Evolutionary conservation across 2,888 invertebrate genomes (phyloP).

Genomic region (Saturnia japonica): DNA sequence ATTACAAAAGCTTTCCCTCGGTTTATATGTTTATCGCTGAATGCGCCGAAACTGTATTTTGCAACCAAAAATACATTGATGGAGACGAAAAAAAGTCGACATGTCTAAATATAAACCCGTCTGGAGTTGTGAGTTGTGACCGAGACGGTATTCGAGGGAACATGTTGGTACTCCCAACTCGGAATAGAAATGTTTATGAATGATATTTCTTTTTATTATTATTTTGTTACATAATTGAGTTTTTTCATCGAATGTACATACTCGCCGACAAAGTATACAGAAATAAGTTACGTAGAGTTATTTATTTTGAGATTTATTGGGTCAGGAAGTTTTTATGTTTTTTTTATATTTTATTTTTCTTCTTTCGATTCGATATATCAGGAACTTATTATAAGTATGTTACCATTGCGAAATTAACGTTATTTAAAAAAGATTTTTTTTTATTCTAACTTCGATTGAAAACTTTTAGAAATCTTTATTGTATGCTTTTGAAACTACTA

Average conservation of each 20-base stretch:
- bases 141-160: constrained; percentile 39
- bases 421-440: too few relatives aligned
- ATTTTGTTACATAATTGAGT: constrained; percentile 24
- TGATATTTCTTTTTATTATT: constrained; percentile 29
- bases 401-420: too few relatives aligned
- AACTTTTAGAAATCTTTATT: not conserved
- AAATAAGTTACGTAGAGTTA: constrained; percentile 9
- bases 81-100: constrained; percentile 58
- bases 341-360: not conserved
- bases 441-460: too few relatives aligned
- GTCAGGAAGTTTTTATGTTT: constrained; percentile 10
- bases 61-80: constrained; percentile 63
- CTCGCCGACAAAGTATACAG: not conserved
- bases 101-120: constrained; percentile 59
- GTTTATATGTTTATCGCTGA: constrained; percentile 36
- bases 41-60: constrained; percentile 57
- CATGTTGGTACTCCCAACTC: constrained; percentile 20
- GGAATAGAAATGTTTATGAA: constrained; percentile 52
- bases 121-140: constrained; percentile 51
- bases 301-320: constrained; percentile 15
- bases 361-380: too few relatives aligned
- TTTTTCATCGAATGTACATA: constrained; percentile 21
- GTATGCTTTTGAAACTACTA: not conserved
- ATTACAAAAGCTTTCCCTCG: constrained; percentile 24
- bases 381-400: too few relatives aligned